Conservation (phyloP, 2,113 vertebrate species). For the Potamarius usumacintae region DNA sequence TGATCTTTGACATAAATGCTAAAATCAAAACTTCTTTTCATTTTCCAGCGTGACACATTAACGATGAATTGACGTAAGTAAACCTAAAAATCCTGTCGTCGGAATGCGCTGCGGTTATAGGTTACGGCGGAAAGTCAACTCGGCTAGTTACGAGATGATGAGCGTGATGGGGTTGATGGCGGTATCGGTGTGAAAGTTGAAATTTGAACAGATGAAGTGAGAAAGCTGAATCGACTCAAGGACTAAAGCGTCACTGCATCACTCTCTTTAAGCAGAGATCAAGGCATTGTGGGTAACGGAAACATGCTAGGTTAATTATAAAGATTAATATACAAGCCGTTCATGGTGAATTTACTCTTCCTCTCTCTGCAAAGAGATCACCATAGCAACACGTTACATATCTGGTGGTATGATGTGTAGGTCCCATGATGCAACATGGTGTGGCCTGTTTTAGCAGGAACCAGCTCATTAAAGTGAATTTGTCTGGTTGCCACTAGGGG, state of each 20-base stretch:
- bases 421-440: constrained; percentile 46
- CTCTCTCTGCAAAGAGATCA: constrained; percentile 65
- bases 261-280: neutral
- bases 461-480: neutral
- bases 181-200: neutral
- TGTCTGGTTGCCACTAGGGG: constrained; percentile 50
- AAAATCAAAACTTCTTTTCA: no score
- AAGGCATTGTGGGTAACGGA: neutral
- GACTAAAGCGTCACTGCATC: neutral
- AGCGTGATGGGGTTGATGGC: neutral
- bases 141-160: neutral
- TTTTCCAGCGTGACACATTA: no score
- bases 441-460: constrained; percentile 4
- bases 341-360: constrained; percentile 44
- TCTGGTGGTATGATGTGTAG: constrained; percentile 73
- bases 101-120: no score
- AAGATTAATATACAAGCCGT: neutral
- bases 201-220: neutral
- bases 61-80: no score
- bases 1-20: neutral
- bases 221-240: neutral
- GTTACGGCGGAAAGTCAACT: no score
- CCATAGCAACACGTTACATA: constrained; percentile 80
- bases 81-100: no score
- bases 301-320: neutral